A percentile compares a stretch with the other conserved stretches of the same genome.
phyloP scores from a whole-genome alignment of 1,140 invertebrate genomes.

The Bicyclus anynana region DNA sequence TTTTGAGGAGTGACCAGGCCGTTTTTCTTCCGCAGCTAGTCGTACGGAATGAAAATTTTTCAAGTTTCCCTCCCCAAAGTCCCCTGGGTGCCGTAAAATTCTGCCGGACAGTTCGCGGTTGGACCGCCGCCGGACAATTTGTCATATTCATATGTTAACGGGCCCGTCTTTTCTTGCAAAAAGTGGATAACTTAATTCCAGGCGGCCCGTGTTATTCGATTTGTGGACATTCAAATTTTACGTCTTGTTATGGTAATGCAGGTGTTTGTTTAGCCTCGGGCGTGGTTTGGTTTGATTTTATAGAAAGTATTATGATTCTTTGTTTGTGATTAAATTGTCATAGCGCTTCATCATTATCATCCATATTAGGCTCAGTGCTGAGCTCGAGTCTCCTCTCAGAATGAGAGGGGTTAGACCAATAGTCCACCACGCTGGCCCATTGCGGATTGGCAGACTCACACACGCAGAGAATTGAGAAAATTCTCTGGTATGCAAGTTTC shows the following conservation, averaged over 20 bases:
- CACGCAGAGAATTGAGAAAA: too few species aligned
- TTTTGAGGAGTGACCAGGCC: conserved; percentile 73
- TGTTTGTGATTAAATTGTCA: not conserved
- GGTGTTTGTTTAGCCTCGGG: conserved; percentile 59
- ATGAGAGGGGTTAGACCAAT: too few species aligned
- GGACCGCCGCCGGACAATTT: conserved; percentile 68
- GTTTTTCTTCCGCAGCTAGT: conserved; percentile 66
- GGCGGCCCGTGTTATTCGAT: conserved; percentile 60
- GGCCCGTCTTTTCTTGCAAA: conserved; percentile 74
- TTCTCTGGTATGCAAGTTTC: too few species aligned
- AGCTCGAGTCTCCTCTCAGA: too few species aligned
- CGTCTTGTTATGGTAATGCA: conserved; percentile 74
- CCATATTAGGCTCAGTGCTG: too few species aligned
- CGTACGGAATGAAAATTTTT: conserved; percentile 72
- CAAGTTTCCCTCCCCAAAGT: conserved; percentile 58
- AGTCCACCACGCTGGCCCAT: too few species aligned
- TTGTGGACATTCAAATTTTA: conserved; percentile 74
- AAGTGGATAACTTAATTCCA: conserved; percentile 74
- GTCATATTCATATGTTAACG: conserved; percentile 77
- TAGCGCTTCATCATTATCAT: too few species aligned
- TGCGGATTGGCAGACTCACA: too few species aligned
- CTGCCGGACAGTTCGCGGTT: conserved; percentile 49
- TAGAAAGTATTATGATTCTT: not conserved
- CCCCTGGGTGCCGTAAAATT: conserved; percentile 70
- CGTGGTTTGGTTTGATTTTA: conserved; percentile 31